Evolutionary conservation across 2,797 vertebrate genomes (phyloP).

Genomic region (Melanotaenia pygmaea): DNA sequence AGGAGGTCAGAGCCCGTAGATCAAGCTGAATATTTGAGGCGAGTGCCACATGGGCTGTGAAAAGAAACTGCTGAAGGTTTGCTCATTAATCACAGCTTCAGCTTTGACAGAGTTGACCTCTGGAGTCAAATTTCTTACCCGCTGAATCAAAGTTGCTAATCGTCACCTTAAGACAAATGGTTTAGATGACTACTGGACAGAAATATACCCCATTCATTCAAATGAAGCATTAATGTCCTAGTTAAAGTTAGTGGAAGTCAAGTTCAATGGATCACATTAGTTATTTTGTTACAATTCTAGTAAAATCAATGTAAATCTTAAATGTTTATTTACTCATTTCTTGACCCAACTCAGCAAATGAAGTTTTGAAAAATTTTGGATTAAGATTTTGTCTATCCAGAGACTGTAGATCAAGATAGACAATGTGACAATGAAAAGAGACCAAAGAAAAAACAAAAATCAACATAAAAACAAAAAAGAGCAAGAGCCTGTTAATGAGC

Average conservation of each 20-base stretch:
- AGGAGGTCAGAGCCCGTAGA: constrained; percentile 66
- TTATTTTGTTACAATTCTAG: neutral
- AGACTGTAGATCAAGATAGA: neutral
- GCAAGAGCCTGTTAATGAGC: no score
- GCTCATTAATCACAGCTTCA: constrained; percentile 70
- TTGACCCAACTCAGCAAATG: neutral
- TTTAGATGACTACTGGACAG: constrained; percentile 10
- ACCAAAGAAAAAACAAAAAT: no score
- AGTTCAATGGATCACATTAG: neutral
- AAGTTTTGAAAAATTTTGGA: no score
- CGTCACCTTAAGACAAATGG: constrained; percentile 46
- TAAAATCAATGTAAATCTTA: neutral
- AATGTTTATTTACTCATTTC: neutral
- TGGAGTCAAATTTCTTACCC: constrained; percentile 51
- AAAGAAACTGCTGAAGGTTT: constrained; percentile 51
- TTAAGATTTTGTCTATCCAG: no score
- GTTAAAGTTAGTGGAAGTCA: no score
- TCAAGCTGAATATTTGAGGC: constrained; percentile 67
- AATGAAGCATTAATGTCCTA: neutral
- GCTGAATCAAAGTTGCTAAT: constrained; percentile 43
- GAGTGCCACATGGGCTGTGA: constrained; percentile 60
- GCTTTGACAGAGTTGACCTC: constrained; percentile 61
- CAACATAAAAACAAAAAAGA: no score
- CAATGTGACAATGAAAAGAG: neutral
- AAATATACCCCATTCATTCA: constrained; percentile 13